These are phyloP conservation scores for Calycopis cecrops DNA, from an alignment of 1,140 invertebrate genomes.

Conservation along the genomic window DNA sequence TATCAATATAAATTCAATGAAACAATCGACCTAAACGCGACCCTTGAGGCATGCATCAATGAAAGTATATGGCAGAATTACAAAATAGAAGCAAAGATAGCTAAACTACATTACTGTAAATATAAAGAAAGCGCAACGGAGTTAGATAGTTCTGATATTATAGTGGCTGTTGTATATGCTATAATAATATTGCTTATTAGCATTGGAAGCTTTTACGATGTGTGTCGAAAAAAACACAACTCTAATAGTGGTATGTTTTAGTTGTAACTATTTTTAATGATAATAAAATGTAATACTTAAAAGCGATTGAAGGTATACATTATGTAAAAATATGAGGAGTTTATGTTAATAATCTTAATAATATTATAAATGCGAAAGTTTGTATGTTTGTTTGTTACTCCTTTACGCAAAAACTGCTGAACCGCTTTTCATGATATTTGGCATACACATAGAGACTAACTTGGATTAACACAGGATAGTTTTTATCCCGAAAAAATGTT, in stretches of 20 bases:
- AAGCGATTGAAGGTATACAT: no score
- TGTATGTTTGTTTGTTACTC: no score
- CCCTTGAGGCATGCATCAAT: conserved; percentile 34
- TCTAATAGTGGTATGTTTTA: conserved; percentile 35
- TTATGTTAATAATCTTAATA: no score
- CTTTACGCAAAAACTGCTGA: no score
- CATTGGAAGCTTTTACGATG: conserved; percentile 38
- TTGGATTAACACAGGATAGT: no score
- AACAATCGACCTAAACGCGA: conserved; percentile 22
- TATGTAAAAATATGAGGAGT: no score
- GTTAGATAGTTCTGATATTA: conserved; percentile 28
- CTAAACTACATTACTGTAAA: conserved; percentile 31
- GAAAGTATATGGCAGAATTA: conserved; percentile 32
- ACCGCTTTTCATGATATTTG: no score
- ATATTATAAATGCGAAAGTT: no score
- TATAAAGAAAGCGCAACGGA: conserved; percentile 22
- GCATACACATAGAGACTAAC: no score
- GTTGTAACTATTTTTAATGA: background rate
- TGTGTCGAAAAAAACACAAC: conserved; percentile 28
- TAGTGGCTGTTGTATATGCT: conserved; percentile 28
- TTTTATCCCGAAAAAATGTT: no score
- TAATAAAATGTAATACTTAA: no score
- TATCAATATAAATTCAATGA: conserved; percentile 25
- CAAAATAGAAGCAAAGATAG: conserved; percentile 28
- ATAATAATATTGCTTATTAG: conserved; percentile 28